Conservation (phyloP, 1,140 invertebrate species). For the Tachypleus tridentatus region DNA sequence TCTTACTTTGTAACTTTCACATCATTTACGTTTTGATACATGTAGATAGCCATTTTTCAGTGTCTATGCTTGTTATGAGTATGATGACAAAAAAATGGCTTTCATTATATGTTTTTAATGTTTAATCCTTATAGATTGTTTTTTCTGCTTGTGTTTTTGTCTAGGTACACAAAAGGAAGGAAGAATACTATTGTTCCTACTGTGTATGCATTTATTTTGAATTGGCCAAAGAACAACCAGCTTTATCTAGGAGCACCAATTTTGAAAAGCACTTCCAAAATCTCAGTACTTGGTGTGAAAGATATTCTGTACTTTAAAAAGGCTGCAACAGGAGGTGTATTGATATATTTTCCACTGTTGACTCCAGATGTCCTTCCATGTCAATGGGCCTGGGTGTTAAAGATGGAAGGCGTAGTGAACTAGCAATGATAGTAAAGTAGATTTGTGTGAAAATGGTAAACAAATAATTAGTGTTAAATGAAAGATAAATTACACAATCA, state of each 20-base stretch:
- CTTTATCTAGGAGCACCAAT: conserved; percentile 35
- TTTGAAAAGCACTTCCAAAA: neutral
- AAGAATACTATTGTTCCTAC: conserved; percentile 29
- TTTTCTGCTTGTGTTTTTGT: conserved; percentile 5
- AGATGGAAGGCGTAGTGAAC: neutral
- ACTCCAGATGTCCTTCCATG: conserved; percentile 6
- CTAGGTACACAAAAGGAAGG: conserved; percentile 43
- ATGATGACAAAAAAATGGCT: neutral
- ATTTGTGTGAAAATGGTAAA: too few relatives aligned
- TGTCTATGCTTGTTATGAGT: neutral
- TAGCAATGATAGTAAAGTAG: too few relatives aligned
- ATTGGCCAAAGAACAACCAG: conserved; percentile 48
- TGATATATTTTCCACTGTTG: conserved; percentile 11
- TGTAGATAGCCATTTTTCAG: neutral
- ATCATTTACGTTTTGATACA: too few relatives aligned
- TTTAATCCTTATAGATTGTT: conserved; percentile 1
- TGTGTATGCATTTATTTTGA: conserved; percentile 50
- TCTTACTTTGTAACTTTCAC: too few relatives aligned
- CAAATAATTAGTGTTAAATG: too few relatives aligned
- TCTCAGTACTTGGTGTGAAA: conserved; percentile 9
- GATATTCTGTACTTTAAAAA: neutral
- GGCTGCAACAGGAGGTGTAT: neutral
- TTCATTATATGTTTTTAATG: neutral
- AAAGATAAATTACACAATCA: too few relatives aligned
- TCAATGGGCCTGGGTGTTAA: conserved; percentile 17